phyloP scores from a whole-genome alignment of 2,797 vertebrate genomes.

The Gephyroberyx darwinii region DNA sequence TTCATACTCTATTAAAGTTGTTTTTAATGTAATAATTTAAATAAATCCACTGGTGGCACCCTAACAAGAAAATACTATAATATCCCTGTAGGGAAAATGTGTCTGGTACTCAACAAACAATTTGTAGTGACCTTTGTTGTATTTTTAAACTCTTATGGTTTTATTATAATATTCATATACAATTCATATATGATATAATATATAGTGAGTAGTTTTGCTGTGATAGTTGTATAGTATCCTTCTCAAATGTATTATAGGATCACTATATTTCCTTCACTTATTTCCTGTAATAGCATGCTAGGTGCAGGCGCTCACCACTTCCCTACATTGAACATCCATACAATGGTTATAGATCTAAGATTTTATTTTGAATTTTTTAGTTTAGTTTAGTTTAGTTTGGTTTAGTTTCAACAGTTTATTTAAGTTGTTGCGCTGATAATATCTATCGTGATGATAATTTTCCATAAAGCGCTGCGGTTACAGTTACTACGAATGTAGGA shows the following conservation, averaged over 20 bases:
- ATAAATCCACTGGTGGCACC: not conserved
- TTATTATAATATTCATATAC: not conserved
- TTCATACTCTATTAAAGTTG: not conserved
- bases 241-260: too few relatives aligned
- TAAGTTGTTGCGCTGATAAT: slow-evolving; percentile 74
- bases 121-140: not conserved
- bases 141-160: not conserved
- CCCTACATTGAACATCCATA: too few relatives aligned
- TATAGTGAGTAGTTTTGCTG: too few relatives aligned
- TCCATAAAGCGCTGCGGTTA: slow-evolving; percentile 69
- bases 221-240: too few relatives aligned
- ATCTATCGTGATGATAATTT: slow-evolving; percentile 67
- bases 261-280: too few relatives aligned
- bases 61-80: not conserved
- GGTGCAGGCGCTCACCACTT: too few relatives aligned
- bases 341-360: not conserved
- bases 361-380: slow-evolving; percentile 36
- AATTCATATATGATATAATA: too few relatives aligned
- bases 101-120: too few relatives aligned
- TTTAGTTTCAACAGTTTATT: slow-evolving; percentile 58
- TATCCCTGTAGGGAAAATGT: not conserved
- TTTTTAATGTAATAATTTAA: not conserved
- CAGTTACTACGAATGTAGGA: slow-evolving; percentile 51
- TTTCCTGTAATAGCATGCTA: too few relatives aligned
- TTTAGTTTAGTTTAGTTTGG: too few relatives aligned